phyloP scores from a whole-genome alignment of 2,888 invertebrate genomes.

The Pediacus dermestoides region DNA sequence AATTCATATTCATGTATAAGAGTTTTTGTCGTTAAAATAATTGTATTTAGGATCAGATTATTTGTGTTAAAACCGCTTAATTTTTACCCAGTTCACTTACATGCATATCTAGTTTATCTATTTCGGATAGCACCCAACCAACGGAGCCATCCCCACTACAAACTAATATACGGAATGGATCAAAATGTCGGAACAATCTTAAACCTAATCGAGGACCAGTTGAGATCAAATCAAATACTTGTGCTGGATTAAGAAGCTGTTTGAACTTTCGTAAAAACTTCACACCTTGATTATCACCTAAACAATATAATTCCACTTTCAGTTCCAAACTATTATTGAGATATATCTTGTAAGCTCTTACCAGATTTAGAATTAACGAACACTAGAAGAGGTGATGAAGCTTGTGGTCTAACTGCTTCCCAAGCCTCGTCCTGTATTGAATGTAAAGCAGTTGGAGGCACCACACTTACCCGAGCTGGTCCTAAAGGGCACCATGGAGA shows the following conservation, averaged over 20 bases:
- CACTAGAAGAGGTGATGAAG: conserved; percentile 76
- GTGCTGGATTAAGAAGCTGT: conserved; percentile 93
- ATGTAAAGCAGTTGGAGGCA: conserved; percentile 90
- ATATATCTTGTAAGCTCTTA: no score
- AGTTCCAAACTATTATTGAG: no score
- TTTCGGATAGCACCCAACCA: conserved; percentile 96
- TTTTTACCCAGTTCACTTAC: conserved; percentile 69
- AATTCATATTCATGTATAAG: no score
- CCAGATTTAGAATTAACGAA: conserved; percentile 96
- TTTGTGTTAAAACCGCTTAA: no score
- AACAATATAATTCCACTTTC: conserved; percentile 15
- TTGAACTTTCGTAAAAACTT: conserved; percentile 93
- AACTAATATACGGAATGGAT: conserved; percentile 91
- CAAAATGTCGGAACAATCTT: conserved; percentile 88
- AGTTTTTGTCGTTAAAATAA: no score
- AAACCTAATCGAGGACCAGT: conserved; percentile 81
- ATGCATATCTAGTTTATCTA: conserved; percentile 92
- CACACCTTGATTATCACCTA: conserved; percentile 95
- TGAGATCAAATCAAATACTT: conserved; percentile 94
- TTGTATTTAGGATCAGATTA: no score
- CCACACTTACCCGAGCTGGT: conserved; percentile 83
- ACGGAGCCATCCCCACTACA: conserved; percentile 98
- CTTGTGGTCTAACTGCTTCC: conserved; percentile 73
- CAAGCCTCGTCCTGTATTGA: conserved; percentile 91
- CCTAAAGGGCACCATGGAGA: conserved; percentile 81